Percentiles rank a stretch among this genome's conserved stretches.
These are phyloP conservation scores for Trialeurodes vaporariorum DNA, from an alignment of 1,140 invertebrate genomes.

Conservation along the genomic window DNA sequence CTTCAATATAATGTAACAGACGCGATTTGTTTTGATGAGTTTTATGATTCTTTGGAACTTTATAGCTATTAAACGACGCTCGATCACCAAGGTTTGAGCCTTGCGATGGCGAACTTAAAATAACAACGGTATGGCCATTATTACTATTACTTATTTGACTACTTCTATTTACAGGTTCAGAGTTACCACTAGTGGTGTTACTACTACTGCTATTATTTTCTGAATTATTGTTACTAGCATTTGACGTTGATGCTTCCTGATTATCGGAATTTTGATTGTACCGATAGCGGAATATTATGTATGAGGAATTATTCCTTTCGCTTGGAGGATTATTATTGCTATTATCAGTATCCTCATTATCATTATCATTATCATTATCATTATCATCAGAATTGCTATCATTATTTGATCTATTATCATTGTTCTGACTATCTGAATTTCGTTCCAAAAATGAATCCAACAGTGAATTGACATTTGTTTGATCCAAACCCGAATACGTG, in stretches of 20 bases:
- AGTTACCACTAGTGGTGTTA: not conserved
- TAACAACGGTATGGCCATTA: not conserved
- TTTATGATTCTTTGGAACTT: conserved; percentile 13
- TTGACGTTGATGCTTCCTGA: not conserved
- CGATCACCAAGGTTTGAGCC: too few species aligned
- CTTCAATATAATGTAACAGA: conserved; percentile 71
- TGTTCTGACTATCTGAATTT: not conserved
- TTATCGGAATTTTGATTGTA: not conserved
- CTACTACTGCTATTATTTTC: not conserved
- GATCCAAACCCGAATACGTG: conserved; percentile 16
- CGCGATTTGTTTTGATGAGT: conserved; percentile 52
- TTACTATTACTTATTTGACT: not conserved
- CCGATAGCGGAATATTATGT: not conserved
- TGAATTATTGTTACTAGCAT: not conserved
- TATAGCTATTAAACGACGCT: not conserved
- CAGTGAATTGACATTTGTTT: conserved; percentile 8
- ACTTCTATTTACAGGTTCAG: not conserved
- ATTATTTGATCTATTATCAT: not conserved
- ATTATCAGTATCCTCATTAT: not conserved
- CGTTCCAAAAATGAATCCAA: not conserved
- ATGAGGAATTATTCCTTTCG: not conserved
- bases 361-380: not conserved
- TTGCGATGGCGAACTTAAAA: not conserved
- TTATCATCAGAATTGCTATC: not conserved
- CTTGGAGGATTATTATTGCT: not conserved